These are phyloP conservation scores for Tupiocoris notatus DNA, from an alignment of 2,888 invertebrate species.

Conservation along the genomic window DNA sequence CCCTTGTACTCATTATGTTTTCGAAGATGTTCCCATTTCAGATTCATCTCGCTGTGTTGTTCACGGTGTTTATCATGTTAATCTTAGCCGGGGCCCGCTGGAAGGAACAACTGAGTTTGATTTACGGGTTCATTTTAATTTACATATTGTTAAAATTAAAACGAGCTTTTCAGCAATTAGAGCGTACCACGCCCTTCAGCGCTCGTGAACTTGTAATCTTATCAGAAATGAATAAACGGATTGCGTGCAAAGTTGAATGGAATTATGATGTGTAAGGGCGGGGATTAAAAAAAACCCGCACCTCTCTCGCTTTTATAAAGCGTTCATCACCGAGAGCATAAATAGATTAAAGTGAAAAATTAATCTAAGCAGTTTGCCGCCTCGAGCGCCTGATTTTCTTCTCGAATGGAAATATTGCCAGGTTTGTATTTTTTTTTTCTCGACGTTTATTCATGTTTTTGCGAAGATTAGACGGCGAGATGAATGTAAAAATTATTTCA, in stretches of 20 bases:
- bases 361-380: background rate
- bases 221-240: background rate
- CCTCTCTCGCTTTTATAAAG: background rate
- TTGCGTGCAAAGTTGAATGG: background rate
- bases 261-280: background rate
- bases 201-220: background rate
- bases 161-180: background rate
- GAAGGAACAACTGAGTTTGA: background rate
- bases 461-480: too few relatives aligned
- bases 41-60: background rate
- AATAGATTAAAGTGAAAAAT: background rate
- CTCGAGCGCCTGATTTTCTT: background rate
- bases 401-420: background rate
- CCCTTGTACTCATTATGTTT: background rate
- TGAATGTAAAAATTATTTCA: too few relatives aligned
- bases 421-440: too few relatives aligned
- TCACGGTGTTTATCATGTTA: background rate
- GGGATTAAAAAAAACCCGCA: background rate
- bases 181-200: background rate
- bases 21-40: background rate
- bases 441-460: too few relatives aligned
- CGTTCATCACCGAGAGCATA: background rate
- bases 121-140: background rate
- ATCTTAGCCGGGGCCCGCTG: background rate
- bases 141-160: background rate